A percentile compares a stretch with the other conserved stretches of the same genome.
These are phyloP conservation scores for Pelodiscus sinensis DNA, from an alignment of 2,113 vertebrate species.

Conservation along the genomic window DNA sequence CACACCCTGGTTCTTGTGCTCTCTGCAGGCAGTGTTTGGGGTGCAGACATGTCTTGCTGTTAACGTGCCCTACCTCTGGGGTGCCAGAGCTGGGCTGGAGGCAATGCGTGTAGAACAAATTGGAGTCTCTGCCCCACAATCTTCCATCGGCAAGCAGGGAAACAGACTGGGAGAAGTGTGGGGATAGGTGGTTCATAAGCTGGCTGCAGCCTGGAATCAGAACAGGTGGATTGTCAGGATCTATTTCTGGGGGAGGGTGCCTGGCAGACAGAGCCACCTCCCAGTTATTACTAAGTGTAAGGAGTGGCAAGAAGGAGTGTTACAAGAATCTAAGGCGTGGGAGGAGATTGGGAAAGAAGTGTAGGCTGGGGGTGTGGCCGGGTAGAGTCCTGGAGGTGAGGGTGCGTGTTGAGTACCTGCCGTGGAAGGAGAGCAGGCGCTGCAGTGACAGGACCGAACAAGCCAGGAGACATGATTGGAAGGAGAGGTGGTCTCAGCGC, in stretches of 20 bases:
- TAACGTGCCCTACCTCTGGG: background rate
- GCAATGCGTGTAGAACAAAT: background rate
- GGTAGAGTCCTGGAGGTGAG: background rate
- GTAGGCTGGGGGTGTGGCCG: background rate
- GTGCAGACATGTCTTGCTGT: background rate
- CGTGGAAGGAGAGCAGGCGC: background rate
- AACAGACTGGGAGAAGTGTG: background rate
- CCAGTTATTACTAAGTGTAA: background rate
- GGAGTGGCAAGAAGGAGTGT: background rate
- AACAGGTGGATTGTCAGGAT: background rate
- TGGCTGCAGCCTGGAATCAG: background rate
- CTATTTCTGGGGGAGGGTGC: background rate
- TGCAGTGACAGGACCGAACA: background rate
- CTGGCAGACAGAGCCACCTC: background rate
- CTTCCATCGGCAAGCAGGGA: no score
- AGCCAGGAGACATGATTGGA: background rate
- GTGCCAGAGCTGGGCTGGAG: background rate
- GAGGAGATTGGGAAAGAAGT: background rate
- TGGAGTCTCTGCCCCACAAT: background rate
- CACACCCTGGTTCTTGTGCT: background rate
- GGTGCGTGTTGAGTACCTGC: background rate
- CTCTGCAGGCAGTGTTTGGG: background rate
- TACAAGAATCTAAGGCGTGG: background rate
- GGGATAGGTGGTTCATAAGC: background rate
- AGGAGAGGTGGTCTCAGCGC: background rate